Evolutionary conservation across 1,140 invertebrate species (phyloP).

Genomic region (Heliothis subflexa): DNA sequence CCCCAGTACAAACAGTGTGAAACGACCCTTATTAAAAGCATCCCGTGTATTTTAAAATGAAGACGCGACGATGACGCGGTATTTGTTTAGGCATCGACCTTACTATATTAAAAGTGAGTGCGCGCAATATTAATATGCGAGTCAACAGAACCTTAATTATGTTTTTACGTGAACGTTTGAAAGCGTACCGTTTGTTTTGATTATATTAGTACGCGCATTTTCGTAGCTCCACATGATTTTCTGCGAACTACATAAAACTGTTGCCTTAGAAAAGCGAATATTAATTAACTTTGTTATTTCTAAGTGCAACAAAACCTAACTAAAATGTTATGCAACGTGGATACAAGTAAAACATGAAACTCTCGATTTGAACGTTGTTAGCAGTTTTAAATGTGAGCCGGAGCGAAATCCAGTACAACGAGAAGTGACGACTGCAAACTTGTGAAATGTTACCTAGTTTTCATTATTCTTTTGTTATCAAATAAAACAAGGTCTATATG

Average conservation of each 20-base stretch:
- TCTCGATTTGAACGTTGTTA: neutral
- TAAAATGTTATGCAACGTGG: neutral
- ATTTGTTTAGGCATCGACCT: slow-evolving; percentile 46
- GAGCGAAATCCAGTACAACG: too few species aligned
- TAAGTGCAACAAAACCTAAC: neutral
- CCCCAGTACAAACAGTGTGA: slow-evolving; percentile 71
- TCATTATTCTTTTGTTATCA: too few species aligned
- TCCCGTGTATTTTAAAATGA: slow-evolving; percentile 65
- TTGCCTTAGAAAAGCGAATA: slow-evolving; percentile 4
- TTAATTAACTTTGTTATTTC: slow-evolving; percentile 15
- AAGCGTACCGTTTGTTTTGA: neutral
- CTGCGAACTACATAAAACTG: neutral
- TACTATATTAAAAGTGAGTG: slow-evolving; percentile 35
- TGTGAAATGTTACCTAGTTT: too few species aligned
- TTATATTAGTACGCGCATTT: slow-evolving; percentile 23
- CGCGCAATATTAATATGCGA: slow-evolving; percentile 22
- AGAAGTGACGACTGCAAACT: too few species aligned
- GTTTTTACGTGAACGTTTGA: slow-evolving; percentile 12
- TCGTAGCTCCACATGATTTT: neutral
- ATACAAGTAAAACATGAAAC: neutral
- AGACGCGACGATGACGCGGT: slow-evolving; percentile 63
- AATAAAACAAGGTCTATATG: too few species aligned
- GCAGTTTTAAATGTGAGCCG: neutral
- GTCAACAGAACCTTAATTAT: slow-evolving; percentile 40
- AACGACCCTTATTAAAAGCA: slow-evolving; percentile 77